These are phyloP conservation scores for Lasioglossum morio DNA, from an alignment of 2,888 invertebrate genomes.

Conservation along the genomic window DNA sequence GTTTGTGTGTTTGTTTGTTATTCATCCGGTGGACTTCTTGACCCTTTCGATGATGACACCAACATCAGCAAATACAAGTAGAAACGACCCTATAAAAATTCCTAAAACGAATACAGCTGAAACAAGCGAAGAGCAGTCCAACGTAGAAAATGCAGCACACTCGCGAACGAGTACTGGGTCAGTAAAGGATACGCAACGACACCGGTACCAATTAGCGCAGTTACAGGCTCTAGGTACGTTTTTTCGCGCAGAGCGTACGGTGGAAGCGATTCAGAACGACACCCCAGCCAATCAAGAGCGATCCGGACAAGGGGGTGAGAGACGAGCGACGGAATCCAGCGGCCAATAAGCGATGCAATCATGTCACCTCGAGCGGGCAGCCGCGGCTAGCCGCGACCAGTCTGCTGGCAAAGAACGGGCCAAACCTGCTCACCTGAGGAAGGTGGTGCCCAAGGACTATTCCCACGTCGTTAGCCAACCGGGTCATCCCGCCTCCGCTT, in stretches of 20 bases:
- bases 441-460: slow-evolving; percentile 61
- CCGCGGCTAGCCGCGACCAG: slow-evolving; percentile 6
- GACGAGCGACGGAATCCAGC: slow-evolving; percentile 63
- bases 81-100: too few relatives aligned
- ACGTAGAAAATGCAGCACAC: neutral
- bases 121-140: neutral
- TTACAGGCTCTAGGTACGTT: neutral
- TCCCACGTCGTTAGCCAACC: slow-evolving; percentile 73
- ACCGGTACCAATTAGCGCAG: neutral
- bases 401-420: slow-evolving; percentile 29
- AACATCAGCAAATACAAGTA: too few relatives aligned
- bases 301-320: slow-evolving; percentile 32
- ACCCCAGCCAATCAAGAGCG: slow-evolving; percentile 63
- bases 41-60: too few relatives aligned
- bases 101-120: too few relatives aligned
- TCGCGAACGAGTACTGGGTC: neutral
- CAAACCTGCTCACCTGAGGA: slow-evolving; percentile 31
- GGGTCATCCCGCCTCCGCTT: slow-evolving; percentile 56
- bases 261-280: neutral
- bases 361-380: slow-evolving; percentile 63
- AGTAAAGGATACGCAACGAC: neutral
- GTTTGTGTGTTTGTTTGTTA: too few relatives aligned
- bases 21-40: too few relatives aligned
- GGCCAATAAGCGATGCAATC: slow-evolving; percentile 74
- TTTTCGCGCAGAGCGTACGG: neutral